phyloP scores from a whole-genome alignment of 2,888 invertebrate species.

The Helicoverpa assulta region DNA sequence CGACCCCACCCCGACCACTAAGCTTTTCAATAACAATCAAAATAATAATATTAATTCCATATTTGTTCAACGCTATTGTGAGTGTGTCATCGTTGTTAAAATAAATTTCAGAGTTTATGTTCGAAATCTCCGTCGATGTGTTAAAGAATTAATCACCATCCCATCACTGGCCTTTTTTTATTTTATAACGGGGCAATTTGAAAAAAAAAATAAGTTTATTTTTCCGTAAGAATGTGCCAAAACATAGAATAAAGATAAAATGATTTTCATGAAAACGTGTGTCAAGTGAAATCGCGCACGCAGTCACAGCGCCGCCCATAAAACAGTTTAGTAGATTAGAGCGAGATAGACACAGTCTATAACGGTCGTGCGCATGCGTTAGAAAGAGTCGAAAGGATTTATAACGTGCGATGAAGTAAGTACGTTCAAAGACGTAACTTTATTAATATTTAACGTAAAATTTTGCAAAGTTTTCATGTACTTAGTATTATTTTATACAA shows the following conservation, averaged over 20 bases:
- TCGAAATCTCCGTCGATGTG: slow-evolving; percentile 31
- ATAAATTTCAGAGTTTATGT: slow-evolving; percentile 43
- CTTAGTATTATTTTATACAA: slow-evolving; percentile 9
- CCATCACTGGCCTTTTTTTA: slow-evolving; percentile 10
- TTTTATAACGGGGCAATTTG: slow-evolving; percentile 27
- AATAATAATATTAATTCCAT: slow-evolving; percentile 71
- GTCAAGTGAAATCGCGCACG: slow-evolving; percentile 75
- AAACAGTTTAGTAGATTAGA: slow-evolving; percentile 79
- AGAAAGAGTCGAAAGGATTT: slow-evolving; percentile 69
- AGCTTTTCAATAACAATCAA: slow-evolving; percentile 83
- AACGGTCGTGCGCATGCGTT: slow-evolving; percentile 54
- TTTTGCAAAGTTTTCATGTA: slow-evolving; percentile 30
- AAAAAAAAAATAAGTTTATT: slow-evolving; percentile 7
- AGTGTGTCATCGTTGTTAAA: slow-evolving; percentile 34
- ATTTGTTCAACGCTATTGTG: slow-evolving; percentile 54
- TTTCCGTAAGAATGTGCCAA: slow-evolving; percentile 1
- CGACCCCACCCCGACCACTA: slow-evolving; percentile 68
- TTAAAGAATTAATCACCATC: slow-evolving; percentile 31
- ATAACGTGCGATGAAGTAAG: slow-evolving; percentile 31
- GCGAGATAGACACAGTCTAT: slow-evolving; percentile 70
- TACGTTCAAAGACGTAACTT: slow-evolving; percentile 11
- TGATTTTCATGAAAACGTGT: slow-evolving; percentile 55
- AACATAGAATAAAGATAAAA: slow-evolving; percentile 19
- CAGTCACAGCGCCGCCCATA: slow-evolving; percentile 81
- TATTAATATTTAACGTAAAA: no score